Percentiles rank a stretch among this genome's conserved stretches.
These are phyloP conservation scores for Enteromius anoplus DNA, from an alignment of 2,797 vertebrate genomes.

Conservation along the genomic window DNA sequence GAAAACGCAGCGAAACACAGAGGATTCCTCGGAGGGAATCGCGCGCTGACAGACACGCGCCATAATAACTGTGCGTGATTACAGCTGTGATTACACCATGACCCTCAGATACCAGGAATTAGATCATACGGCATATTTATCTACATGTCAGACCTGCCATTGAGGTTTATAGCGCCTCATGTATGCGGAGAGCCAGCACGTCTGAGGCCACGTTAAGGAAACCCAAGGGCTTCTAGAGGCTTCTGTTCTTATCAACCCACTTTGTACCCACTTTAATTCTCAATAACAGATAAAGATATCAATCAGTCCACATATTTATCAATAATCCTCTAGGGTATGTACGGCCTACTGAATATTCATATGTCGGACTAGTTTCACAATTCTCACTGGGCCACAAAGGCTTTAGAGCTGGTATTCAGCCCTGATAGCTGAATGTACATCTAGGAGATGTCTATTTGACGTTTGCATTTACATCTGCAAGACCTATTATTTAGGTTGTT, in stretches of 20 bases:
- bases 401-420: neutral
- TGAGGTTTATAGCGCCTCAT: neutral
- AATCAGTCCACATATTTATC: neutral
- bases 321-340: neutral
- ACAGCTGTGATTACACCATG: constrained; percentile 34
- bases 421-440: too few species aligned
- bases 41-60: constrained; percentile 20
- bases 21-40: constrained; percentile 28
- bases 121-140: constrained; percentile 36
- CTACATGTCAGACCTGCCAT: neutral
- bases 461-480: too few species aligned
- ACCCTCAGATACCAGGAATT: constrained; percentile 42
- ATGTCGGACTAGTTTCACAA: neutral
- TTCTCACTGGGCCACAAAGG: neutral
- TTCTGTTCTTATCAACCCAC: neutral
- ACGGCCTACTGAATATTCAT: neutral
- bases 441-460: too few species aligned
- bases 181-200: neutral
- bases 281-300: neutral
- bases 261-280: neutral
- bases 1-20: constrained; percentile 20
- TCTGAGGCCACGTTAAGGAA: neutral
- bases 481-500: too few species aligned
- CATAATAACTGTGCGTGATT: constrained; percentile 47
- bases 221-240: neutral